Evolutionary conservation across 2,797 vertebrate genomes (phyloP), one percentile per base, ranked within the genome.

Genomic region (Argyrosomus regius): DNA sequence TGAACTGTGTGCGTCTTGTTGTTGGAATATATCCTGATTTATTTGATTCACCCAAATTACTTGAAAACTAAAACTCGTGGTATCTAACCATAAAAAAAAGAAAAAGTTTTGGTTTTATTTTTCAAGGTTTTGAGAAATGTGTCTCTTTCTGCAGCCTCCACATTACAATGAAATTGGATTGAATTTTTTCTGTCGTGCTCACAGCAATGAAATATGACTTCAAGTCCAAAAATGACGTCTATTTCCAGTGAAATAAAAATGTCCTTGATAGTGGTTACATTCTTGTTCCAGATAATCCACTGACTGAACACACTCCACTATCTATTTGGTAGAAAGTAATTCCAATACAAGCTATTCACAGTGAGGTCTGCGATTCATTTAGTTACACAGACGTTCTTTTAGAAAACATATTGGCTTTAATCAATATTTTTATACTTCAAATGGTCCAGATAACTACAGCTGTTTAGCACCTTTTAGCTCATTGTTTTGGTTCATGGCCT

Each of bases 141-240:
- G 46, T 43, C 17, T 46, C 10, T 14, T 45, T 58, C n/a, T 49
- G 12, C 20, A 20, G 12, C 10, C 28, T 22, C 24, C 3, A 6
- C 41, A 35, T 1, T 49, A 31, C 5, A 61, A 31, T 7, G 20
- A 4, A 39, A 60, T 28, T 11, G 16, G 35, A 50, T 63, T 14
- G 0, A 17, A 24, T 69, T 76, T 78, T 0, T n/a, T 62, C 61
- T 75, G 50, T 52, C 7, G n/a, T 31, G n/a, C 24, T 35, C 11
- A 71, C 41, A 31, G 26, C 8, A 53, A 35, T 72, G 41, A 77
- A 79, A 77, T 63, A 7, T 45, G 56, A 22, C n/a, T 60, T 3
- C 12, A 22, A 24, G 20, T 10, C 10, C 18, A 28, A 9, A 4
- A 52, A 14, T 50, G 13, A 35, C 24, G 6, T 61, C n/a, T 54